Percentiles rank a stretch among this genome's conserved stretches.
Conservation (phyloP, 2,113 vertebrate genomes). For the Turnix velox region DNA sequence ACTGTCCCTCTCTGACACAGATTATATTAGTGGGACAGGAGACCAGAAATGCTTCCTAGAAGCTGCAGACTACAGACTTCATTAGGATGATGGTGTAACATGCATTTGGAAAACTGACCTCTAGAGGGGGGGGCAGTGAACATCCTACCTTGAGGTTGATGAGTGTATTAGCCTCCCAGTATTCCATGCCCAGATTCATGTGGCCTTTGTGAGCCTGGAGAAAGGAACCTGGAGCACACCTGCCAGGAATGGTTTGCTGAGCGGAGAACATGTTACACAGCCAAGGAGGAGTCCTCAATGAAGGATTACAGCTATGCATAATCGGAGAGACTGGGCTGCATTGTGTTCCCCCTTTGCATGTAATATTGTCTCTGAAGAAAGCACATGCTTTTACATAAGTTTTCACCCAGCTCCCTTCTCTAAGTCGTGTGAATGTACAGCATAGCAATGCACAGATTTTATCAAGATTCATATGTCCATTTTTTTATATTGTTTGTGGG, state of each 20-base stretch:
- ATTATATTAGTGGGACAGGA: neutral
- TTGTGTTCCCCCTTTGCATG: neutral
- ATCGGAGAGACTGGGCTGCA: neutral
- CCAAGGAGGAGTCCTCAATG: neutral
- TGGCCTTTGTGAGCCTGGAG: neutral
- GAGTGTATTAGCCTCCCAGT: neutral
- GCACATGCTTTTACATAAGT: neutral
- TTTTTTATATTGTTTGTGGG: slow-evolving; percentile 49
- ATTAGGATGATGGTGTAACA: neutral
- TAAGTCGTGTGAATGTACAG: neutral
- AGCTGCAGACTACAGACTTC: neutral
- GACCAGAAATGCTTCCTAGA: neutral
- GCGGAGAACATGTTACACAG: neutral
- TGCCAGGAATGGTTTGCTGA: neutral
- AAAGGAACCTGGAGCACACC: neutral
- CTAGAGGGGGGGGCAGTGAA: neutral
- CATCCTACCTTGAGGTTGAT: neutral
- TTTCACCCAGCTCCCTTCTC: neutral
- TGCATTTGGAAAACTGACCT: neutral
- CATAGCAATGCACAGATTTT: neutral
- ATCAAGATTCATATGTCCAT: slow-evolving; percentile 50
- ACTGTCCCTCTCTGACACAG: neutral
- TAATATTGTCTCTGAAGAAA: neutral
- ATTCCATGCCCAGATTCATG: neutral
- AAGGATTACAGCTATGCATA: neutral